Conservation (phyloP, 1,140 invertebrate species). For the Triops longicaudatus region DNA sequence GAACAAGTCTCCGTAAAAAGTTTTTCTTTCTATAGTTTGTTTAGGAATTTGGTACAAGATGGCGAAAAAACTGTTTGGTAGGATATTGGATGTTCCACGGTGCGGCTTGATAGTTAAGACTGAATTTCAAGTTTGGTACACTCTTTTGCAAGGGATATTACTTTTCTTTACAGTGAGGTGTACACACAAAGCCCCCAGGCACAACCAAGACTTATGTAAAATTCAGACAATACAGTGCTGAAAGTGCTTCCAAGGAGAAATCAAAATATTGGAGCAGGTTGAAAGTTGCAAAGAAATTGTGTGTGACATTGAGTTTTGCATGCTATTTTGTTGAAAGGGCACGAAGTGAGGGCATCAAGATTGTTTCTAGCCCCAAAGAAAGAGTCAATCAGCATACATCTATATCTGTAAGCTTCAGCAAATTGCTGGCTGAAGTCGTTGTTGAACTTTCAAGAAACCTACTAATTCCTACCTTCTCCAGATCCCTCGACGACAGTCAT, state of each 20-base stretch:
- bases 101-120: neutral
- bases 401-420: neutral
- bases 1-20: no score
- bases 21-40: no score
- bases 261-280: neutral
- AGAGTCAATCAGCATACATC: neutral
- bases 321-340: neutral
- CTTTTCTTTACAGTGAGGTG: neutral
- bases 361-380: neutral
- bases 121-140: neutral
- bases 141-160: neutral
- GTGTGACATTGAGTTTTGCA: neutral
- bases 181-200: neutral
- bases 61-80: no score
- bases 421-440: neutral
- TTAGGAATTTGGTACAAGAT: no score
- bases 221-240: neutral
- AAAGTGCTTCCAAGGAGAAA: conserved; percentile 3
- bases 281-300: neutral
- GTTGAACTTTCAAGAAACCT: neutral
- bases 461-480: neutral
- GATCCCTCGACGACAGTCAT: neutral
- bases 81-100: no score
- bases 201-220: neutral
- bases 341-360: neutral